Conservation (phyloP, 2,113 vertebrate species). For the Lycaon pictus region DNA sequence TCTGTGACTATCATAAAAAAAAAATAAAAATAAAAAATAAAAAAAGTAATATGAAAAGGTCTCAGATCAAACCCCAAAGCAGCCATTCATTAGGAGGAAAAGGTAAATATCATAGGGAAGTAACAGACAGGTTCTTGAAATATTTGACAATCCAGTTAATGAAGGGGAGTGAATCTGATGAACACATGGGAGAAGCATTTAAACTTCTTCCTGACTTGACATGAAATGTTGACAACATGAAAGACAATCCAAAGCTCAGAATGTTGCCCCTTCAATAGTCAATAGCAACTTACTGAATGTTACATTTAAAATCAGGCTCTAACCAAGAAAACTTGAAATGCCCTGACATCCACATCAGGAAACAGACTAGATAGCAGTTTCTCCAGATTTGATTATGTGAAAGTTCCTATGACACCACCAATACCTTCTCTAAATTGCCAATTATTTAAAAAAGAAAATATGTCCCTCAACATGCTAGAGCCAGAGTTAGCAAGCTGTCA, state of each 20-base stretch:
- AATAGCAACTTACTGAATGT: not conserved
- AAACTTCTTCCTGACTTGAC: not conserved
- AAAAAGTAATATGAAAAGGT: not conserved
- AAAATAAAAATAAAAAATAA: too few species aligned
- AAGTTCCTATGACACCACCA: not conserved
- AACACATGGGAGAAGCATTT: not conserved
- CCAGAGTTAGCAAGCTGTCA: not conserved
- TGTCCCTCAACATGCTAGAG: not conserved
- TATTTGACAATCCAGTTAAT: not conserved
- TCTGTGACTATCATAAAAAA: too few species aligned
- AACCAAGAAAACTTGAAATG: not conserved
- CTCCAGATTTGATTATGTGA: not conserved
- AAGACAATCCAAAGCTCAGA: not conserved
- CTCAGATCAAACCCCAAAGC: not conserved
- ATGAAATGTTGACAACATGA: not conserved
- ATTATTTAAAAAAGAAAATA: not conserved
- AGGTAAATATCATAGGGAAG: not conserved
- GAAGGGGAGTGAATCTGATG: not conserved
- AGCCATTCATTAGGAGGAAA: not conserved
- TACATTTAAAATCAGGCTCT: not conserved
- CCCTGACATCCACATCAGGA: not conserved
- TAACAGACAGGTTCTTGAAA: not conserved
- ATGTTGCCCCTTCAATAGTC: not conserved
- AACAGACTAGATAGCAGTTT: not conserved
- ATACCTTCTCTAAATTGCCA: not conserved